A percentile compares a stretch with the other conserved stretches of the same genome.
phyloP scores from a whole-genome alignment of 2,113 vertebrate genomes.

The Herpetotheres cachinnans region DNA sequence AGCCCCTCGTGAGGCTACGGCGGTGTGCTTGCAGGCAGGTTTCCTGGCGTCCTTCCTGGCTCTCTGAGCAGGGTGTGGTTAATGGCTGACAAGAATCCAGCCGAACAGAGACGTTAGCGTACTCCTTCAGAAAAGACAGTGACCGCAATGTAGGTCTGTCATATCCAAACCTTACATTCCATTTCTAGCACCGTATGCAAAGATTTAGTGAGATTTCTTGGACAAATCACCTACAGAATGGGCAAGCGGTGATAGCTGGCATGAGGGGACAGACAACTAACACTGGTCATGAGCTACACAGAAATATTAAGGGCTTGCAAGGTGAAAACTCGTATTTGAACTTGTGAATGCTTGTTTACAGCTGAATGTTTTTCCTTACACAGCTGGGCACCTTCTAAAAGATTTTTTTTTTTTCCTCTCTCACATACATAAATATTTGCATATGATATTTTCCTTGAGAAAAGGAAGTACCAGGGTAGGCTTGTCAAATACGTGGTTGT shows the following conservation, averaged over 20 bases:
- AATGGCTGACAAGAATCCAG: conserved; percentile 22
- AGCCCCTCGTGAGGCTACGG: neutral
- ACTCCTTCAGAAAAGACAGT: neutral
- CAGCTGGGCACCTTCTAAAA: neutral
- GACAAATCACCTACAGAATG: conserved; percentile 4
- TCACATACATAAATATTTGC: neutral
- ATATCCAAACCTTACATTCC: neutral
- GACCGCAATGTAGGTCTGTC: conserved; percentile 11
- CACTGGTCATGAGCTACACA: neutral
- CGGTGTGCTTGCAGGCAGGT: neutral
- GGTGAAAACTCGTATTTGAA: neutral
- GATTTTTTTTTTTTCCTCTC: neutral
- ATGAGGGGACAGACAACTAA: neutral
- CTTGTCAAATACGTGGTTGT: neutral
- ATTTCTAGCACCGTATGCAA: neutral
- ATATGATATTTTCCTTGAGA: neutral
- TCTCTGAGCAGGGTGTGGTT: conserved; percentile 16
- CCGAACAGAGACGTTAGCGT: neutral
- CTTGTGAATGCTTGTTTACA: neutral
- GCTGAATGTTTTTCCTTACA: neutral
- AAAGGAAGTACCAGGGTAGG: neutral
- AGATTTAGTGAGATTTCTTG: neutral
- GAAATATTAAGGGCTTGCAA: neutral
- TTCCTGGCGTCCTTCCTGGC: neutral
- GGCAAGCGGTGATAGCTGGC: neutral